Conservation (phyloP, 2,113 vertebrate species). For the Tretioscincus oriximinensis region DNA sequence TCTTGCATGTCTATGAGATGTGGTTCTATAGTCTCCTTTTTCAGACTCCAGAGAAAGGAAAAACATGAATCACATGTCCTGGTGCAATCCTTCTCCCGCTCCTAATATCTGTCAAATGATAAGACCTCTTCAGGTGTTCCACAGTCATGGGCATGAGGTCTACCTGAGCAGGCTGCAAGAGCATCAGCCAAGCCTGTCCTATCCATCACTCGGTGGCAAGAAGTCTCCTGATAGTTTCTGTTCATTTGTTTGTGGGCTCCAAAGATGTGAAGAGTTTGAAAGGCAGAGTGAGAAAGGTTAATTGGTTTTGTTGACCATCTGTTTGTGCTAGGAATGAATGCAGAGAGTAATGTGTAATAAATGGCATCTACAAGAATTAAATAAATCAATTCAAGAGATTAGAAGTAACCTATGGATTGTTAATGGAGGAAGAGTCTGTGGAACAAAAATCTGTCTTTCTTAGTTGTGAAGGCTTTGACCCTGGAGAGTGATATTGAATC, state of each 20-base stretch:
- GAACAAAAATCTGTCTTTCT: slow-evolving; percentile 51
- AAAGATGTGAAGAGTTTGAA: slow-evolving; percentile 62
- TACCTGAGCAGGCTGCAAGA: slow-evolving; percentile 37
- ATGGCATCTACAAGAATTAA: slow-evolving; percentile 68
- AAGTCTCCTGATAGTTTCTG: slow-evolving; percentile 61
- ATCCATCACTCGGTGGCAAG: slow-evolving; percentile 67
- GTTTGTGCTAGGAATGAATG: slow-evolving; percentile 69
- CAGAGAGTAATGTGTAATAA: slow-evolving; percentile 68
- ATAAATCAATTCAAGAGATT: slow-evolving; percentile 67
- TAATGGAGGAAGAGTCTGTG: slow-evolving; percentile 68
- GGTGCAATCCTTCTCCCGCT: slow-evolving; percentile 19
- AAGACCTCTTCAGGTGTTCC: slow-evolving; percentile 27
- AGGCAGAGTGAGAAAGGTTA: slow-evolving; percentile 78
- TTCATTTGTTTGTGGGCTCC: slow-evolving; percentile 64
- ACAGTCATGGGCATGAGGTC: not conserved
- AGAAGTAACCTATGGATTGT: slow-evolving; percentile 68
- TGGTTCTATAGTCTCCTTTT: not conserved
- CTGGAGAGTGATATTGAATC: slow-evolving; percentile 13
- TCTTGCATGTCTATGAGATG: not conserved
- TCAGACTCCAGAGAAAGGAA: not conserved
- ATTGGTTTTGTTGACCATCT: slow-evolving; percentile 86
- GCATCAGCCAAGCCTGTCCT: slow-evolving; percentile 39
- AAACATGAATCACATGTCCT: slow-evolving; percentile 9
- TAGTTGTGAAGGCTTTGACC: slow-evolving; percentile 48
- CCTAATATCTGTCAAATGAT: slow-evolving; percentile 10